Percentiles rank a stretch among this genome's conserved stretches.
These are phyloP conservation scores for Spialia ferax DNA, from an alignment of 2,888 invertebrate genomes.

Conservation along the genomic window DNA sequence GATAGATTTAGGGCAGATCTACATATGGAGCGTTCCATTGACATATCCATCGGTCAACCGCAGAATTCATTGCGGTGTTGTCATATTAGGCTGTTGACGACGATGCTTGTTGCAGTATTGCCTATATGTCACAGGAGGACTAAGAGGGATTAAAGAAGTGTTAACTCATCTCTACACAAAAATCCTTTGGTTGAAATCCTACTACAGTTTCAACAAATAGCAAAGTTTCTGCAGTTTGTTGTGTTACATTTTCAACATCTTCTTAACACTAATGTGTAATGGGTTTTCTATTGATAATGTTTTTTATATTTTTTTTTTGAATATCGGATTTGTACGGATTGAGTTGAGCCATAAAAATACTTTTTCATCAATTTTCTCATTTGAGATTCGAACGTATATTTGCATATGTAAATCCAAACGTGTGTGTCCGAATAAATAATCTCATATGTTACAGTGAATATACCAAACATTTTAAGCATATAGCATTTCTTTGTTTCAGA, in stretches of 20 bases:
- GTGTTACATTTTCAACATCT: too few relatives aligned
- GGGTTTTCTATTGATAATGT: not conserved
- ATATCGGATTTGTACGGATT: not conserved
- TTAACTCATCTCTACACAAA: too few relatives aligned
- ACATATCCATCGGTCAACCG: slow-evolving; percentile 46
- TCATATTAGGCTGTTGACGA: slow-evolving; percentile 46
- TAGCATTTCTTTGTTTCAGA: not conserved
- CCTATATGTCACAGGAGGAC: slow-evolving; percentile 15
- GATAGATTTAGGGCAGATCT: slow-evolving; percentile 23
- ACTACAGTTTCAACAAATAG: too few relatives aligned
- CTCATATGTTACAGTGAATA: not conserved
- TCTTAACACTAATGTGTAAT: too few relatives aligned
- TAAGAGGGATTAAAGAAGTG: too few relatives aligned
- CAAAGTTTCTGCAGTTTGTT: too few relatives aligned
- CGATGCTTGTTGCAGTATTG: slow-evolving; percentile 29
- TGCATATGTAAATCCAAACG: not conserved
- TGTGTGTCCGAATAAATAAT: not conserved
- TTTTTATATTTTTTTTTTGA: not conserved
- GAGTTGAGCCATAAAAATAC: not conserved
- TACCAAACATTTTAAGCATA: not conserved
- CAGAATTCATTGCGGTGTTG: slow-evolving; percentile 49
- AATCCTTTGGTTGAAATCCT: too few relatives aligned
- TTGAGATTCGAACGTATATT: not conserved
- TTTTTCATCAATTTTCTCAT: not conserved
- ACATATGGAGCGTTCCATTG: slow-evolving; percentile 9